A percentile compares a stretch with the other conserved stretches of the same genome.
These are phyloP conservation scores for Brienomyrus longianalis DNA, from an alignment of 2,113 vertebrate species.

Conservation along the genomic window DNA sequence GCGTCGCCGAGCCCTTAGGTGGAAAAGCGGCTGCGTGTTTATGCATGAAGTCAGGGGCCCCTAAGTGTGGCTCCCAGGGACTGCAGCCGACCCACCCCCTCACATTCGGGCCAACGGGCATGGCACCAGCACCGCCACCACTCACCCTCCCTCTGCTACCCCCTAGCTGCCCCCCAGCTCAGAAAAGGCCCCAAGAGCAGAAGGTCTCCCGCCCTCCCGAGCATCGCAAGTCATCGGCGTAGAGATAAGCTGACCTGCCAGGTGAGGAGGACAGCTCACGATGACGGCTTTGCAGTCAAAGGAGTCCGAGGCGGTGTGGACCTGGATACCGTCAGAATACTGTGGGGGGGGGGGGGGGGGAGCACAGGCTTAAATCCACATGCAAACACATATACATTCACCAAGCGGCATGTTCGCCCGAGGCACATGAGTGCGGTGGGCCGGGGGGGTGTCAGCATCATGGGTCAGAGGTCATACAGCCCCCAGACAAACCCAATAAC, in stretches of 20 bases:
- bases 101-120: not conserved
- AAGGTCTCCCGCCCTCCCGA: not conserved
- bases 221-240: not conserved
- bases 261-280: constrained; percentile 60
- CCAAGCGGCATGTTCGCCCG: not conserved
- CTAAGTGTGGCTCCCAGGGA: not conserved
- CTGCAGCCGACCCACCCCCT: not conserved
- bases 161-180: not conserved
- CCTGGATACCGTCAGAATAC: constrained; percentile 49
- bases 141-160: not conserved
- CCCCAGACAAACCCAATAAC: not conserved
- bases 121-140: not conserved
- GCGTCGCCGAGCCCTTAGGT: constrained; percentile 2
- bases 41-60: not conserved
- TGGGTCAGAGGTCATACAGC: not conserved
- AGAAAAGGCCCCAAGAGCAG: not conserved
- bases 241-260: constrained; percentile 57
- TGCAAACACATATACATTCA: constrained; percentile 7
- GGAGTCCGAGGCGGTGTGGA: constrained; percentile 40
- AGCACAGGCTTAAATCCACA: not conserved
- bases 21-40: not conserved
- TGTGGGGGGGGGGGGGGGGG: constrained; percentile 28
- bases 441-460: not conserved
- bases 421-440: not conserved
- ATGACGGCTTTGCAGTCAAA: constrained; percentile 56